Evolutionary conservation across 2,113 vertebrate genomes (phyloP), one percentile per base, ranked within the genome.

Genomic region (Coptodon bakossiorum): DNA sequence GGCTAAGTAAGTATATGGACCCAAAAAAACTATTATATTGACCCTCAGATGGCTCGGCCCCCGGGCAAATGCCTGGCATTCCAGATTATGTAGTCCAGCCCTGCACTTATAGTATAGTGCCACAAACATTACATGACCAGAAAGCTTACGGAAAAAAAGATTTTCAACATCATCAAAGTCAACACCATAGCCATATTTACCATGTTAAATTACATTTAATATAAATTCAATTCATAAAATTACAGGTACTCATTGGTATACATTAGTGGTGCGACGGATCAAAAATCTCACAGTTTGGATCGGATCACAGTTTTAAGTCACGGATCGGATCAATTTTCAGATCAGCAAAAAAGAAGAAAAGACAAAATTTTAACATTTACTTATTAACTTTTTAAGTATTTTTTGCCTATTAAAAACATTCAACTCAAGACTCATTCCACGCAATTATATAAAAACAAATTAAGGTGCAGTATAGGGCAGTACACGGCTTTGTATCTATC

Each of bases 31-130:
- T 1, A 63, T 63, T 12, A 36, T 36, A 66, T 66, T 66, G 61
- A 66, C 17, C 31, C 31, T 63, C 31, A 63, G 36, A 17, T 63
- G 29, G 59, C 5, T 34, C 3, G 16, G 0, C 59, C 31, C 29
- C 29, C 3, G 4, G 16, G 59, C 29, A 34, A 61, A 61, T 61
- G 29, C 0, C 29, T 34, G 29, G 0, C 29, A 36, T 36, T 63
- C 29, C 29, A 36, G 59, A 63, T 36, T 36, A 6, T 36, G 59
- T 34, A 36, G 9, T 63, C 1, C 9, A 63, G 59, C 59, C 59
- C 27, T 0, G 31, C 29, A 63, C 6, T 17, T 13, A 0, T 68
- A 38, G 0, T 8, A 22, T 14, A 71, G 66, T 24, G 36, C 36
- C 5, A 0, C n/a, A 71, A 40, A 43, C 1, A 16, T 6, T 40